phyloP scores from a whole-genome alignment of 2,797 vertebrate genomes.

The Chanos chanos region DNA sequence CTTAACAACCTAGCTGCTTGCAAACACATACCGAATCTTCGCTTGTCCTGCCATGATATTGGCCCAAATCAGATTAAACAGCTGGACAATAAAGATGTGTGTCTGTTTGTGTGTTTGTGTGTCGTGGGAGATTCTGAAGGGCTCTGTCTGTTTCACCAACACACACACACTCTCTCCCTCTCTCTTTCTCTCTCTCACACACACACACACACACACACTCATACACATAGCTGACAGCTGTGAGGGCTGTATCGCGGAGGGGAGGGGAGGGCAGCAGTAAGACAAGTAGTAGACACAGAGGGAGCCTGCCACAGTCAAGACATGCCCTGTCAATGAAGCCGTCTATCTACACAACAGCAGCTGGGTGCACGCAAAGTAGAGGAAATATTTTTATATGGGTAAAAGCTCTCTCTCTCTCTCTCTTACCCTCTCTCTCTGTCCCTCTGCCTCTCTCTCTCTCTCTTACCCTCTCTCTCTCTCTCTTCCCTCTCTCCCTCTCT shows the following conservation, averaged over 20 bases:
- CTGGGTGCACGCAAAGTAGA: slow-evolving; percentile 21
- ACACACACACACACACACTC: neutral
- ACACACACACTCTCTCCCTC: too few relatives aligned
- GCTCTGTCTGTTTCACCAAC: too few relatives aligned
- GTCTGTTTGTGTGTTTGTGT: too few relatives aligned
- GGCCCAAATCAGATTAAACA: too few relatives aligned
- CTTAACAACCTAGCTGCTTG: too few relatives aligned
- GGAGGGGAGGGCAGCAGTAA: too few relatives aligned
- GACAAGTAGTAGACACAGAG: neutral
- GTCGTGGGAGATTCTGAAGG: too few relatives aligned
- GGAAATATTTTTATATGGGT: slow-evolving; percentile 20
- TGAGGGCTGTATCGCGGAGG: slow-evolving; percentile 12
- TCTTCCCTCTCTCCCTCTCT: neutral
- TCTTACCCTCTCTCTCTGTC: neutral
- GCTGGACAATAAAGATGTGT: too few relatives aligned
- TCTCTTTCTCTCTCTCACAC: neutral
- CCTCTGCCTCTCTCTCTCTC: neutral
- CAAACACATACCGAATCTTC: too few relatives aligned
- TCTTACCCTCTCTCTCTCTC: neutral
- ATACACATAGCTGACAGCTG: slow-evolving; percentile 14
- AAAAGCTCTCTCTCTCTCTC: neutral
- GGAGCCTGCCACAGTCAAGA: neutral
- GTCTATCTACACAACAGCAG: slow-evolving; percentile 42
- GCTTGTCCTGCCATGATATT: too few relatives aligned
- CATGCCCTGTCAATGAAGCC: slow-evolving; percentile 10